These are phyloP conservation scores for Corythoichthys intestinalis DNA, from an alignment of 2,113 vertebrate genomes.

Conservation along the genomic window DNA sequence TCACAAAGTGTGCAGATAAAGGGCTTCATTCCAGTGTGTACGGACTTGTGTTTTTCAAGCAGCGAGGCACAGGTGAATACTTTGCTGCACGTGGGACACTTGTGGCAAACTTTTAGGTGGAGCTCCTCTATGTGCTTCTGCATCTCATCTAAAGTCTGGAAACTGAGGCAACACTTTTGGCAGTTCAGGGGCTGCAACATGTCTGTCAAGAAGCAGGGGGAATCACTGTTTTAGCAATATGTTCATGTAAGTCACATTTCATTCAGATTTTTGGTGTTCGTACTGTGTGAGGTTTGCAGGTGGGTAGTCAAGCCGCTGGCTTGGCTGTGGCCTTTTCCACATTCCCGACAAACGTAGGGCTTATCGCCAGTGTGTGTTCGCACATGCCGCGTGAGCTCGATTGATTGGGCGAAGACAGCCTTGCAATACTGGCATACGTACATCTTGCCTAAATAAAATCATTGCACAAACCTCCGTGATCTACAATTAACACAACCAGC, in stretches of 20 bases:
- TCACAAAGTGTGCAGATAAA: slow-evolving; percentile 87
- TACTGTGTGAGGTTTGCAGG: slow-evolving; percentile 85
- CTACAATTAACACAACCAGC: too few species aligned
- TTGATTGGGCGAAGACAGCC: slow-evolving; percentile 84
- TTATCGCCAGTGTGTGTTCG: slow-evolving; percentile 85
- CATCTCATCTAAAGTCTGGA: slow-evolving; percentile 82
- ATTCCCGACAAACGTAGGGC: slow-evolving; percentile 83
- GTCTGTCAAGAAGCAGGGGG: slow-evolving; percentile 57
- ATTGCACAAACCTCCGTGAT: too few species aligned
- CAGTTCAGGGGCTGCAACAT: slow-evolving; percentile 82
- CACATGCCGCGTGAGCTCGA: slow-evolving; percentile 83
- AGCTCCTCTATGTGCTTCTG: slow-evolving; percentile 78
- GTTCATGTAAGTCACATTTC: background rate
- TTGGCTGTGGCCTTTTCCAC: slow-evolving; percentile 88
- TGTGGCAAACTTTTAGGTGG: slow-evolving; percentile 82
- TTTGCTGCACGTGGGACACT: slow-evolving; percentile 79
- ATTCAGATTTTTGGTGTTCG: slow-evolving; percentile 27
- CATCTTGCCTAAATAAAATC: slow-evolving; percentile 80
- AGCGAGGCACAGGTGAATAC: slow-evolving; percentile 76
- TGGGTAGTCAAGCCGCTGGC: slow-evolving; percentile 86
- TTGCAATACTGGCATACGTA: slow-evolving; percentile 86
- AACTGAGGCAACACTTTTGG: slow-evolving; percentile 86
- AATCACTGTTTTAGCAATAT: background rate
- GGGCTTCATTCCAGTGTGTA: slow-evolving; percentile 78
- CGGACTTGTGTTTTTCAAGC: slow-evolving; percentile 79